Evolutionary conservation across 2,797 vertebrate species (phyloP), one percentile per base, ranked within the genome.

Genomic region (Borostomias antarcticus): DNA sequence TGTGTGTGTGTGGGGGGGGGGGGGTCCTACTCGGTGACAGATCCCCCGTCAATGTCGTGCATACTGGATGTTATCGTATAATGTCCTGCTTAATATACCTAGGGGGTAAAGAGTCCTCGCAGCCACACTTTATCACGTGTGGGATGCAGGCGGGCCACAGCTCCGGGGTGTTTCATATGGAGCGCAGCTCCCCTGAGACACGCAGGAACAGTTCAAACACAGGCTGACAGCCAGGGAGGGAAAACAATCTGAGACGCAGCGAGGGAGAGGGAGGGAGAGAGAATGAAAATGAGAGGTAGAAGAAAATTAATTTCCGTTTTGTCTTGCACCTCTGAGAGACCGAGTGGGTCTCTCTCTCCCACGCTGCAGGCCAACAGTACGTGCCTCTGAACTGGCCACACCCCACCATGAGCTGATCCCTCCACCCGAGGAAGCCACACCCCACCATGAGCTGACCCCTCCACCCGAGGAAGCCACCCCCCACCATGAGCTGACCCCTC

Each of bases 391-490:
- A n/a, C 35, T 5, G 13, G 3, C 58, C 35, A 61, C 51, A 40
- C 62, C 71, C 65, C 47, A 45, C 25, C 63, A 21, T 48, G 66
- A 51, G 25, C 64, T 17, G n/a, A n/a, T 68, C 65, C 13, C 45
- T 23, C n/a, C 13, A 30, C 30, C 21, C 15, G 21, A 5, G 15
- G 48, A 21, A 57, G 3, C 58, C 35, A 61, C 51, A 40, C 62
- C 71, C 65, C 47, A 45, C 25, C 63, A 21, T 48, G 66, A 51
- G 25, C 25, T 76, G 78, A 85, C 73, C 82, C 80, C 63, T 80
- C n/a, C 13, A 30, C 30, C 21, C 15, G 21, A 5, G 15, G 48
- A 21, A 57, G 3, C 58, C 35, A 61, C 51, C 40, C 62, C 71
- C 65, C 47, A 45, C 25, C 63, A 21, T 48, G 66, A 51, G 25